Evolutionary conservation across 2,113 vertebrate species (phyloP).

Genomic region (Chaetura pelagica): DNA sequence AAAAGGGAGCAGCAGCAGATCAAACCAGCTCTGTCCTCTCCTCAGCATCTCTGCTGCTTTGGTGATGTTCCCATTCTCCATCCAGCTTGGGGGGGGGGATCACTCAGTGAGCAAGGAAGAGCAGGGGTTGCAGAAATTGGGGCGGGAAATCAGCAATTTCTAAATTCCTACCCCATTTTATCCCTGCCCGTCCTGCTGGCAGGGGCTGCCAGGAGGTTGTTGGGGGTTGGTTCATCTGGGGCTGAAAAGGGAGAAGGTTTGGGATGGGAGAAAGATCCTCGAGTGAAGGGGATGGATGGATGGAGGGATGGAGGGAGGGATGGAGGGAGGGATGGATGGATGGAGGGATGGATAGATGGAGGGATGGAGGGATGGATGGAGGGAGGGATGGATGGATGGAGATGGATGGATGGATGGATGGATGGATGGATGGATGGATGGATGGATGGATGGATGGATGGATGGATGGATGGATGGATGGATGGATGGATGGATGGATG

Average conservation of each 20-base stretch:
- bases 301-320: too few relatives aligned
- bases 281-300: neutral
- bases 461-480: too few relatives aligned
- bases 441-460: too few relatives aligned
- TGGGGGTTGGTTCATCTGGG: neutral
- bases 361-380: too few relatives aligned
- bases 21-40: neutral
- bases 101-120: neutral
- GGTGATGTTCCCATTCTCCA: accelerated
- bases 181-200: neutral
- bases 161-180: neutral
- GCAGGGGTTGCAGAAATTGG: neutral
- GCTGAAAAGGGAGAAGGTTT: neutral
- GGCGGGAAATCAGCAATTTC: neutral
- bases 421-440: too few relatives aligned
- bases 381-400: too few relatives aligned
- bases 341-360: too few relatives aligned
- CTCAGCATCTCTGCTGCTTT: neutral
- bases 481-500: too few relatives aligned
- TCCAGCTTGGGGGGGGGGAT: neutral
- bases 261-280: neutral
- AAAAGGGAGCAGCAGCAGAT: neutral
- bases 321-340: too few relatives aligned
- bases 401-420: too few relatives aligned
- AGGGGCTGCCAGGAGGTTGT: neutral